phyloP scores from a whole-genome alignment of 2,797 vertebrate species.

The Chaetophractus vellerosus region DNA sequence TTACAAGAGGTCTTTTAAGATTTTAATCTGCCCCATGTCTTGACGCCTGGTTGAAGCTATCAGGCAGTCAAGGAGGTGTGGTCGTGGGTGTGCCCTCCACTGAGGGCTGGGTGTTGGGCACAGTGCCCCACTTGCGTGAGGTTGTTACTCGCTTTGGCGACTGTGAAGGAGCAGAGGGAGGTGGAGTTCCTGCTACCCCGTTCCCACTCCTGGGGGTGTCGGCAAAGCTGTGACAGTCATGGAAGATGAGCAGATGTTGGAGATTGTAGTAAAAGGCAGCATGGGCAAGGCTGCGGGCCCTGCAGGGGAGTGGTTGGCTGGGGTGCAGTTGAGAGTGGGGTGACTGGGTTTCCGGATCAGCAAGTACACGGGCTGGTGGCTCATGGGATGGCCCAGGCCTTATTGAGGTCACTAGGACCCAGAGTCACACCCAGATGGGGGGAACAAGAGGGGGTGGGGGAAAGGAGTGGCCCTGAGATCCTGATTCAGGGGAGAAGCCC shows the following conservation, averaged over 20 bases:
- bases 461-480: background rate
- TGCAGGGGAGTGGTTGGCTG: background rate
- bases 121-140: background rate
- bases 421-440: background rate
- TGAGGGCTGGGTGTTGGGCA: background rate
- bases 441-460: background rate
- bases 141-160: background rate
- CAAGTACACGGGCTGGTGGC: background rate
- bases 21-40: background rate
- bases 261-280: background rate
- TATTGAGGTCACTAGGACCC: background rate
- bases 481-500: background rate
- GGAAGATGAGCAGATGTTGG: background rate
- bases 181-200: fast-evolving
- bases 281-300: background rate
- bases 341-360: conserved; percentile 35
- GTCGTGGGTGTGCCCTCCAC: fast-evolving
- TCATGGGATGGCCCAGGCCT: background rate
- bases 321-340: background rate
- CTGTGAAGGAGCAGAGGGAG: background rate
- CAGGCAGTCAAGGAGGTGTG: no score
- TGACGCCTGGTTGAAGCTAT: background rate
- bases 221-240: background rate
- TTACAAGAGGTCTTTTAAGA: background rate
- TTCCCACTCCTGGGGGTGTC: background rate